Conservation (phyloP, 2,113 vertebrate species). For the Brachionichthys hirsutus region DNA sequence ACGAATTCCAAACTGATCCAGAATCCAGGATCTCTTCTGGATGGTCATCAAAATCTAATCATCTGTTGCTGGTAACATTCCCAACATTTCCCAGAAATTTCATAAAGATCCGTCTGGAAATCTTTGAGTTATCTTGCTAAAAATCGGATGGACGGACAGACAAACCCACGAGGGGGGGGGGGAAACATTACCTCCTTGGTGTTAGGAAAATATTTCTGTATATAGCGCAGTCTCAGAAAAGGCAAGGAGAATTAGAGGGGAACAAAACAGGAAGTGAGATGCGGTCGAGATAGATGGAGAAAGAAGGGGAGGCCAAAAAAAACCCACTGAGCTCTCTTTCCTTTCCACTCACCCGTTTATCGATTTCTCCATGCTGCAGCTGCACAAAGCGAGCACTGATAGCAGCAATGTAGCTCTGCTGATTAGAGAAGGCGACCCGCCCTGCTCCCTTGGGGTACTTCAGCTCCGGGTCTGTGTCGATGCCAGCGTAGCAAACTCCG, state of each 20-base stretch:
- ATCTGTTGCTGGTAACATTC: too few species aligned
- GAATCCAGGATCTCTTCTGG: too few species aligned
- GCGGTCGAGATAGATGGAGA: slow-evolving; percentile 11
- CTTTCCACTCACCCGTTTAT: slow-evolving; percentile 94
- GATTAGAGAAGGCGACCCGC: slow-evolving; percentile 98
- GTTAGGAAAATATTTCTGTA: too few species aligned
- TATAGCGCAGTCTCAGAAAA: neutral
- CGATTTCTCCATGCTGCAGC: slow-evolving; percentile 99
- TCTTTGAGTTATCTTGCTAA: too few species aligned
- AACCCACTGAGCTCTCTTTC: slow-evolving; percentile 25
- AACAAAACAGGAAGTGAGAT: slow-evolving; percentile 31
- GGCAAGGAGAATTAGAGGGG: neutral
- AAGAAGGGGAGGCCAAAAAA: slow-evolving; percentile 28
- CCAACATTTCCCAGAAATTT: too few species aligned
- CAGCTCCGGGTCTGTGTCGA: slow-evolving; percentile 98
- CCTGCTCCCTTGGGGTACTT: slow-evolving; percentile 99
- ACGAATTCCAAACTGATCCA: too few species aligned
- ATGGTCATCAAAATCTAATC: too few species aligned
- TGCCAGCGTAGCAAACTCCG: slow-evolving; percentile 98
- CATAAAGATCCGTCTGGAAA: too few species aligned
- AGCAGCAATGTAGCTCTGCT: slow-evolving; percentile 99
- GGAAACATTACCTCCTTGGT: too few species aligned
- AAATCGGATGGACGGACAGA: too few species aligned
- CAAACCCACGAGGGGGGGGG: too few species aligned
- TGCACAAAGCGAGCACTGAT: slow-evolving; percentile 99